Conservation (phyloP, 2,888 invertebrate species). For the Eutolmus rufibarbis region DNA sequence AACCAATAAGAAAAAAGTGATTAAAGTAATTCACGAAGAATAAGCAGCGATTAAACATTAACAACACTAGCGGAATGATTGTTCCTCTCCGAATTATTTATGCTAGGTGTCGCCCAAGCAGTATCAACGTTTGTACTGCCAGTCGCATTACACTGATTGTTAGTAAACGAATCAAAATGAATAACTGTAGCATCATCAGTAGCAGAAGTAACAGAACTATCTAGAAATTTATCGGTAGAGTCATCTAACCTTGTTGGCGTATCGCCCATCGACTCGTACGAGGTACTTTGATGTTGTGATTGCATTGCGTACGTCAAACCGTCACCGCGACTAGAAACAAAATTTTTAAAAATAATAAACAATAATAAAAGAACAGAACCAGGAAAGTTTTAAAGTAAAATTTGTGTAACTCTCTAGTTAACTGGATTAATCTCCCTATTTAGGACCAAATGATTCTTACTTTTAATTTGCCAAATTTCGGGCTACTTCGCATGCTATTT, state of each 20-base stretch:
- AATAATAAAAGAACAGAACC: slow-evolving; percentile 7
- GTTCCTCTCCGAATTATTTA: slow-evolving; percentile 41
- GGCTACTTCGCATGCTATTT: slow-evolving; percentile 29
- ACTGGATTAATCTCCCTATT: not conserved
- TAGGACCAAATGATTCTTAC: slow-evolving; percentile 5
- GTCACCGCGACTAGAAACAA: slow-evolving; percentile 81
- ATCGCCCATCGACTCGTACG: slow-evolving; percentile 90
- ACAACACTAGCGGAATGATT: slow-evolving; percentile 46
- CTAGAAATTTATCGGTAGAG: slow-evolving; percentile 61
- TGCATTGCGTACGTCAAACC: slow-evolving; percentile 86
- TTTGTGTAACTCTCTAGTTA: not conserved
- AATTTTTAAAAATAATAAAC: slow-evolving; percentile 42
- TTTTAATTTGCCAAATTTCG: slow-evolving; percentile 48
- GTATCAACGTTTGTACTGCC: slow-evolving; percentile 36
- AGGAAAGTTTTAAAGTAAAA: not conserved
- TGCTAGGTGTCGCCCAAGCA: slow-evolving; percentile 41
- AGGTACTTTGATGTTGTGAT: slow-evolving; percentile 72
- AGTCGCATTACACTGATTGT: slow-evolving; percentile 42
- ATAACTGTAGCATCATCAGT: slow-evolving; percentile 48
- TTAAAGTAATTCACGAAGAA: not conserved
- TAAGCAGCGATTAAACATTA: slow-evolving; percentile 42
- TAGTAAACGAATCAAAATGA: slow-evolving; percentile 43
- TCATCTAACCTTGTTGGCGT: slow-evolving; percentile 81
- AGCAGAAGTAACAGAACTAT: slow-evolving; percentile 49
- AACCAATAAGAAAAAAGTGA: not conserved